Evolutionary conservation across 2,113 vertebrate species (phyloP).

Genomic region (Isurus oxyrinchus): DNA sequence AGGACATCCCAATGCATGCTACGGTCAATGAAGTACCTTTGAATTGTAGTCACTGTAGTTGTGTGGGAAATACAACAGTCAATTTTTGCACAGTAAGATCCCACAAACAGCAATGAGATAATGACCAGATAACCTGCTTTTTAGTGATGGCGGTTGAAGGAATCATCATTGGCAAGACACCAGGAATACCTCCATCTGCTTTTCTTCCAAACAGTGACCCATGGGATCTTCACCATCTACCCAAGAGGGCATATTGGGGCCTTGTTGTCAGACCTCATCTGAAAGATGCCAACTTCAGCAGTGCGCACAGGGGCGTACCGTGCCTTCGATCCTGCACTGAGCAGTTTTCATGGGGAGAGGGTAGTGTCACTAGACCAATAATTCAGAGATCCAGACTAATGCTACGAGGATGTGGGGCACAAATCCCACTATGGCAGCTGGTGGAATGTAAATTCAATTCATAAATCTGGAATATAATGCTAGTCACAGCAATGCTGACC

Average conservation of each 20-base stretch:
- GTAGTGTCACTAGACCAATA: too few relatives aligned
- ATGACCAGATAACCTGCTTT: not conserved
- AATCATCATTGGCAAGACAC: not conserved
- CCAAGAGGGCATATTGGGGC: not conserved
- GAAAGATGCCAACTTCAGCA: not conserved
- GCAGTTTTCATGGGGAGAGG: too few relatives aligned
- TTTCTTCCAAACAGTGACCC: not conserved
- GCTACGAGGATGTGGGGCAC: too few relatives aligned
- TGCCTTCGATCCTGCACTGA: too few relatives aligned
- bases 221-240: not conserved
- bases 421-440: too few relatives aligned
- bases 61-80: not conserved
- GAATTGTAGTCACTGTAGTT: not conserved
- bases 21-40: not conserved
- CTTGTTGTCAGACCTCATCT: not conserved
- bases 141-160: not conserved
- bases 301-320: too few relatives aligned
- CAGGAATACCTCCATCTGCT: not conserved
- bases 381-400: too few relatives aligned
- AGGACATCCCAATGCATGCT: not conserved
- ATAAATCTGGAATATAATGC: too few relatives aligned
- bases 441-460: too few relatives aligned
- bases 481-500: too few relatives aligned
- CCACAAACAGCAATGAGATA: not conserved
- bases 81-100: not conserved